phyloP scores from a whole-genome alignment of 2,113 vertebrate genomes.

The Andinoacara biseriatus region DNA sequence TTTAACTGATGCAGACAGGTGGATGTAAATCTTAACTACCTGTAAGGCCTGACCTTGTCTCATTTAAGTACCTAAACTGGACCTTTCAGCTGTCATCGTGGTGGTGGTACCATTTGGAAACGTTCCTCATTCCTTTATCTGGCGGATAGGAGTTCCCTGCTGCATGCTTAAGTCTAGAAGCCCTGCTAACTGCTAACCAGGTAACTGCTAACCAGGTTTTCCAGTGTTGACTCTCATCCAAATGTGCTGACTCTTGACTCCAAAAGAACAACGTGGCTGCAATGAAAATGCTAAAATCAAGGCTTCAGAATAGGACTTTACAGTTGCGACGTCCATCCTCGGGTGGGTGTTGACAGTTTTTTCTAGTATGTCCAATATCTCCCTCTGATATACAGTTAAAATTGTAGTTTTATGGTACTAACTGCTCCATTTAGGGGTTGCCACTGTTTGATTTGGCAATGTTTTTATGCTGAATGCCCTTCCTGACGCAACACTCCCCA shows the following conservation, averaged over 20 bases:
- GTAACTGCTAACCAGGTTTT: too few species aligned
- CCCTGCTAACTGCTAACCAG: too few species aligned
- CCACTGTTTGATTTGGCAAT: too few species aligned
- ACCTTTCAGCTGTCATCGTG: background rate
- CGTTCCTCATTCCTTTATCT: too few species aligned
- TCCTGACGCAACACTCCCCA: too few species aligned
- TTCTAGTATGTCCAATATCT: background rate
- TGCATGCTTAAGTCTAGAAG: background rate
- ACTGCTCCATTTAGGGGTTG: too few species aligned
- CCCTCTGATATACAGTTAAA: too few species aligned
- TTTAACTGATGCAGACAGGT: too few species aligned
- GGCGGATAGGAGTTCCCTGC: background rate
- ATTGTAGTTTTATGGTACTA: too few species aligned
- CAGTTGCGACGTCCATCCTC: background rate
- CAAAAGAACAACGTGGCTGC: background rate
- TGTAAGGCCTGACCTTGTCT: background rate
- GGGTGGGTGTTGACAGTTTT: background rate
- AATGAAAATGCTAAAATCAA: background rate
- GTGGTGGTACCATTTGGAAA: background rate
- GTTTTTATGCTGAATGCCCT: too few species aligned
- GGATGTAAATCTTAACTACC: background rate
- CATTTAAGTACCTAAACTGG: background rate
- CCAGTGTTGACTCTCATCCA: background rate
- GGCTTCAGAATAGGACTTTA: background rate
- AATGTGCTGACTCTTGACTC: background rate